Percentiles rank a stretch among this genome's conserved stretches.
Conservation (phyloP, 2,888 invertebrate genomes). For the Dusona sp. region DNA sequence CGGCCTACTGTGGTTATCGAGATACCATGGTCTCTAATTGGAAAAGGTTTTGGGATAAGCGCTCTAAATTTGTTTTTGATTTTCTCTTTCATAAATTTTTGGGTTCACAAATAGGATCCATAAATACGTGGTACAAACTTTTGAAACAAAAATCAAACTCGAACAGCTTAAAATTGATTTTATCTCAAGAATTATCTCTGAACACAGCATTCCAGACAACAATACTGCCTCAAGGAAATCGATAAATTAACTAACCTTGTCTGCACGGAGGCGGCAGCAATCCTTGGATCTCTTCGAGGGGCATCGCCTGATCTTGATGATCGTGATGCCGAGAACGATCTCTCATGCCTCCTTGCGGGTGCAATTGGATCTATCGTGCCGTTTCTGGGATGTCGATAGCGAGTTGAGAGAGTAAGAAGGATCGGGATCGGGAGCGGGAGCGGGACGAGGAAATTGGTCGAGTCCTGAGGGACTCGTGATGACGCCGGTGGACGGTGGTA, state of each 20-base stretch:
- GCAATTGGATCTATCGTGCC: constrained; percentile 67
- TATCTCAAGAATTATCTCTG: neutral
- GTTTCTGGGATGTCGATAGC: constrained; percentile 67
- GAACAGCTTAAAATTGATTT: neutral
- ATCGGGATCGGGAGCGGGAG: constrained; percentile 71
- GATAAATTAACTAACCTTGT: constrained; percentile 74
- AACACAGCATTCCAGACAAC: neutral
- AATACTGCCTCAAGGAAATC: neutral
- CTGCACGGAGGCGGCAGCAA: constrained; percentile 81
- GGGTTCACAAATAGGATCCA: no score
- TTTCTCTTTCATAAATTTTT: no score
- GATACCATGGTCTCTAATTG: no score
- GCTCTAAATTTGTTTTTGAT: no score
- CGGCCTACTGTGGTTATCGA: no score
- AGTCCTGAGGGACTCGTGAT: constrained; percentile 82
- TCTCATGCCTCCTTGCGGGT: constrained; percentile 78
- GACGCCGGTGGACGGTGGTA: constrained; percentile 80
- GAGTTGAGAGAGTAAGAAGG: constrained; percentile 60
- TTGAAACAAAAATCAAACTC: neutral
- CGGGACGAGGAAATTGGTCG: constrained; percentile 75
- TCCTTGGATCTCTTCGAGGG: constrained; percentile 82
- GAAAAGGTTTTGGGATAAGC: no score
- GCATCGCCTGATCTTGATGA: constrained; percentile 81
- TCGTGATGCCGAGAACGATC: constrained; percentile 81
- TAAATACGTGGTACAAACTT: neutral